These are phyloP conservation scores for Calephelis nemesis DNA, from an alignment of 1,140 invertebrate genomes.

Conservation along the genomic window DNA sequence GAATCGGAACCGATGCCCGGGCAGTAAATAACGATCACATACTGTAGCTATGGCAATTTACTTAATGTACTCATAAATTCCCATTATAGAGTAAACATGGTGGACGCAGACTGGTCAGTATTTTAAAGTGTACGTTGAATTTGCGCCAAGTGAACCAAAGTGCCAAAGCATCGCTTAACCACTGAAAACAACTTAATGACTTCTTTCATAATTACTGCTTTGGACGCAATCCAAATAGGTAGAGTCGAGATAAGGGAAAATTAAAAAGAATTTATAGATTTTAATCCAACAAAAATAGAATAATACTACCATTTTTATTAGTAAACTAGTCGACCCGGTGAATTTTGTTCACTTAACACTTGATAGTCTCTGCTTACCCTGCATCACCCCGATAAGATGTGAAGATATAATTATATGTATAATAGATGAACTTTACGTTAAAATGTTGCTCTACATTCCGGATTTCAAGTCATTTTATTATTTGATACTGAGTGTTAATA, in stretches of 20 bases:
- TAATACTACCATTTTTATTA: no score
- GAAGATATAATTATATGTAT: no score
- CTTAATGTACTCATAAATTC: slow-evolving; percentile 25
- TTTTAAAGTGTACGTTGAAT: slow-evolving; percentile 19
- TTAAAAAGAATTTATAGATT: no score
- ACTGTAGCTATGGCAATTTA: slow-evolving; percentile 22
- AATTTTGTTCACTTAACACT: no score
- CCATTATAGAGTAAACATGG: slow-evolving; percentile 22
- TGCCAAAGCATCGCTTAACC: slow-evolving; percentile 9
- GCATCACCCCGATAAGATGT: no score
- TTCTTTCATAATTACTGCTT: slow-evolving; percentile 14
- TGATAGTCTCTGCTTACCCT: no score
- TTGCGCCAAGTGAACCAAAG: slow-evolving; percentile 9
- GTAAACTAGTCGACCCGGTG: no score
- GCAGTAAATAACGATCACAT: slow-evolving; percentile 11
- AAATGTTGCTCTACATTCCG: no score
- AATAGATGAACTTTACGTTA: no score
- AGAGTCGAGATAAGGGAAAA: neutral
- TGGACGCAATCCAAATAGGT: slow-evolving; percentile 8
- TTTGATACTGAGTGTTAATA: no score
- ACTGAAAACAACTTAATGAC: slow-evolving; percentile 13
- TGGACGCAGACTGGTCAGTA: slow-evolving; percentile 16
- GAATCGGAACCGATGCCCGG: neutral
- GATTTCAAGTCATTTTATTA: no score
- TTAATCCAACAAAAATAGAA: no score